phyloP scores from a whole-genome alignment of 2,888 invertebrate genomes.

The Cotesia congregata region DNA sequence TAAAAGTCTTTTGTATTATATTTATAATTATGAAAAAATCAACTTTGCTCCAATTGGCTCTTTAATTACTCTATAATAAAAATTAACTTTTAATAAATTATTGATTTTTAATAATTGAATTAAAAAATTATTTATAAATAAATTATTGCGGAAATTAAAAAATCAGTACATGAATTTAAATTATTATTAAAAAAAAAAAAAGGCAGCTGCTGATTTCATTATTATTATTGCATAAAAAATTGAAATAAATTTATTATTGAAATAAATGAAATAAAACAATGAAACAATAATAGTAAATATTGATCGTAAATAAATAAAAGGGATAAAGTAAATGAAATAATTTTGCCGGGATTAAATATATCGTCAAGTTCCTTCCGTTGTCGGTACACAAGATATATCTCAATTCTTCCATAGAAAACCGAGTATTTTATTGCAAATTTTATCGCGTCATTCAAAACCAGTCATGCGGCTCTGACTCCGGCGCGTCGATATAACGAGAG shows the following conservation, averaged over 20 bases:
- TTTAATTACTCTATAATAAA: background rate
- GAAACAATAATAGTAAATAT: background rate
- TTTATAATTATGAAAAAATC: background rate
- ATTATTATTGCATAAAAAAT: background rate
- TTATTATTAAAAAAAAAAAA: too few species aligned
- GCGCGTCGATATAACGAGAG: slow-evolving; percentile 17
- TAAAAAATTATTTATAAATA: too few species aligned
- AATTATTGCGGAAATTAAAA: too few species aligned
- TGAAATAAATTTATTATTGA: background rate
- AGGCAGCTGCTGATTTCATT: too few species aligned
- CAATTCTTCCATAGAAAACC: slow-evolving; percentile 20
- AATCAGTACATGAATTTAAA: too few species aligned
- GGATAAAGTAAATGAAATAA: background rate
- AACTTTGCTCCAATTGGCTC: background rate
- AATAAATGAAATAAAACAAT: too few species aligned
- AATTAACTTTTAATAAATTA: background rate
- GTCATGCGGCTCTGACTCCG: slow-evolving; percentile 28
- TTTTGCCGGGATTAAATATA: background rate
- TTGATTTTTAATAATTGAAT: slow-evolving; percentile 3
- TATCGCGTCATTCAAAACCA: slow-evolving; percentile 27
- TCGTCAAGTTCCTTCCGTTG: background rate
- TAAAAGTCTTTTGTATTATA: background rate
- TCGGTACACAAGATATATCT: background rate
- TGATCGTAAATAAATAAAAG: background rate
- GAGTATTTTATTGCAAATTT: slow-evolving; percentile 27